These are phyloP conservation scores for Goniozus legneri DNA, from an alignment of 1,140 invertebrate genomes.

Conservation along the genomic window DNA sequence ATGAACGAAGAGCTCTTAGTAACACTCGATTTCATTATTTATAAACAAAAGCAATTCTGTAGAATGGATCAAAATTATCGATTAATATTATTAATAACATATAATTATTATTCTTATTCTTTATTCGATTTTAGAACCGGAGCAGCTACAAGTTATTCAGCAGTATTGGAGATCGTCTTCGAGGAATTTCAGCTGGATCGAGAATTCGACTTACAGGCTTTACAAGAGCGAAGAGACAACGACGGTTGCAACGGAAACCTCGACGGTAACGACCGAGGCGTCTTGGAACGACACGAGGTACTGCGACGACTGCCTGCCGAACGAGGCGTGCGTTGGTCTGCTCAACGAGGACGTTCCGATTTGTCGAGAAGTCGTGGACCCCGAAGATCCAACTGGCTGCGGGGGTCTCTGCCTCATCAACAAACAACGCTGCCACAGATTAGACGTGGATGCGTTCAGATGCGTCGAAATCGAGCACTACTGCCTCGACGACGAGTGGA, in stretches of 20 bases:
- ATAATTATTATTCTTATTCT: too few relatives aligned
- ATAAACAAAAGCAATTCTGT: too few relatives aligned
- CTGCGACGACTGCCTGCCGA: conserved; percentile 50
- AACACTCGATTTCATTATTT: too few relatives aligned
- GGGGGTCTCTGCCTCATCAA: conserved; percentile 69
- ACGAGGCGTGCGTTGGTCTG: conserved; percentile 65
- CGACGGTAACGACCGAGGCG: conserved; percentile 8
- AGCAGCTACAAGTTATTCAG: conserved; percentile 49
- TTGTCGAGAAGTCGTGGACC: conserved; percentile 60
- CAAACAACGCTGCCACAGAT: conserved; percentile 67
- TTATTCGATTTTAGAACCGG: too few relatives aligned
- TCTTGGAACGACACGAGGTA: conserved; percentile 36
- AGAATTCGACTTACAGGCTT: neutral
- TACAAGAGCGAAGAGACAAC: neutral
- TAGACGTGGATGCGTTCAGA: conserved; percentile 59
- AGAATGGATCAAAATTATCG: too few relatives aligned
- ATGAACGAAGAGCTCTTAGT: too few relatives aligned
- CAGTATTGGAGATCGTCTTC: conserved; percentile 45
- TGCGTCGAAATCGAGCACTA: conserved; percentile 47
- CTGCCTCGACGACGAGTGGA: conserved; percentile 60
- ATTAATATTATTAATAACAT: too few relatives aligned
- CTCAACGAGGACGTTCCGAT: conserved; percentile 60
- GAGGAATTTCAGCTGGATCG: conserved; percentile 13
- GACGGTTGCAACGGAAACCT: conserved; percentile 2
- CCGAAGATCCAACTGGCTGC: conserved; percentile 68